Conservation (phyloP, 1,140 invertebrate species). For the Calosoma granatense region DNA sequence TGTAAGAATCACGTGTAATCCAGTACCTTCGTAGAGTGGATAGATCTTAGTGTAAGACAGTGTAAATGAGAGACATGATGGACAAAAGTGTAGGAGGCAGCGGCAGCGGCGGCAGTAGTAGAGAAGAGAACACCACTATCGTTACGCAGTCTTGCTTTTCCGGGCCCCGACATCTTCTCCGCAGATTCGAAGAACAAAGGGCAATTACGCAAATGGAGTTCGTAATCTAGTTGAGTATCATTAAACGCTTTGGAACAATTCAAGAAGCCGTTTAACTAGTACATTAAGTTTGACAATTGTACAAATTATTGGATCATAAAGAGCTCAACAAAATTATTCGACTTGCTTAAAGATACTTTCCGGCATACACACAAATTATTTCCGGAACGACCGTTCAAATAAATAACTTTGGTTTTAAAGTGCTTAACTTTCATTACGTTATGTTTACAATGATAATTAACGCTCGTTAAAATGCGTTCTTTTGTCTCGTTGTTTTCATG, state of each 20-base stretch:
- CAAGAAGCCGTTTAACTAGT: conserved; percentile 8
- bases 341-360: neutral
- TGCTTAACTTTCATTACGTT: conserved; percentile 1
- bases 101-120: too few relatives aligned
- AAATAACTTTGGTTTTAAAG: conserved; percentile 6
- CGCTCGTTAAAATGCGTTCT: neutral
- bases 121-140: too few relatives aligned
- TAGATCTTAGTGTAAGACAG: too few relatives aligned
- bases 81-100: too few relatives aligned
- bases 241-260: conserved; percentile 11
- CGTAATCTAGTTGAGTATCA: conserved; percentile 10
- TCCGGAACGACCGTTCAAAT: neutral
- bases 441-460: conserved; percentile 8
- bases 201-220: conserved; percentile 11
- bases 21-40: too few relatives aligned
- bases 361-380: conserved; percentile 6
- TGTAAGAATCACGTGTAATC: too few relatives aligned
- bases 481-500: neutral
- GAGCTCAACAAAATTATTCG: conserved; percentile 2
- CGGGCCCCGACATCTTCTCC: neutral
- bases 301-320: conserved; percentile 11
- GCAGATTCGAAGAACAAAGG: conserved; percentile 8
- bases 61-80: too few relatives aligned
- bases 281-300: conserved; percentile 11
- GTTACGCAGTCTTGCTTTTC: neutral